A percentile compares a stretch with the other conserved stretches of the same genome.
Evolutionary conservation across 2,797 vertebrate genomes (phyloP).

Genomic region (Chaenodraco wilsoni): DNA sequence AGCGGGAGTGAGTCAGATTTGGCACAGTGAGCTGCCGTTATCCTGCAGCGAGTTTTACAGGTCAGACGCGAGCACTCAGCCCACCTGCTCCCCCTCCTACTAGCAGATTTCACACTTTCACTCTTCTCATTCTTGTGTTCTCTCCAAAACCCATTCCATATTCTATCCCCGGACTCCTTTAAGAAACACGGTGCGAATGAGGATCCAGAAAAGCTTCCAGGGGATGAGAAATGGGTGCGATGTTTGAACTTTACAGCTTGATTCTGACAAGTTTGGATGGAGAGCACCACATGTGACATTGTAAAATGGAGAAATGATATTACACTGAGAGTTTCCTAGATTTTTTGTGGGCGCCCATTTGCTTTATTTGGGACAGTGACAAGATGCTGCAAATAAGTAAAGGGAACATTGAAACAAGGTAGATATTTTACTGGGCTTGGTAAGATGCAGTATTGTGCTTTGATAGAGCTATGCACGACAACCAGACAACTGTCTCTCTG

Average conservation of each 20-base stretch:
- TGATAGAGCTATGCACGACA: not conserved
- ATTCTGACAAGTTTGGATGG: slow-evolving; percentile 37
- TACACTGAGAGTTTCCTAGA: slow-evolving; percentile 24
- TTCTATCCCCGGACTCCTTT: slow-evolving; percentile 53
- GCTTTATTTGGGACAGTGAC: slow-evolving; percentile 48
- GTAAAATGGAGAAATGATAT: slow-evolving; percentile 44
- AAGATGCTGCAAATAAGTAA: slow-evolving; percentile 3
- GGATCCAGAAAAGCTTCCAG: slow-evolving; percentile 40
- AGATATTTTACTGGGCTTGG: slow-evolving; percentile 13
- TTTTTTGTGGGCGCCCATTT: slow-evolving; percentile 11
- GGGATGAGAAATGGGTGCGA: slow-evolving; percentile 32
- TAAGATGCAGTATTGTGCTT: not conserved
- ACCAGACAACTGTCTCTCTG: not conserved
- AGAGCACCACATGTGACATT: slow-evolving; percentile 35
- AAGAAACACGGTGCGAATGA: slow-evolving; percentile 8
- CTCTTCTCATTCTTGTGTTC: slow-evolving; percentile 43
- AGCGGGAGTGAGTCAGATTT: slow-evolving; percentile 34
- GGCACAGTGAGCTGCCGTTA: slow-evolving; percentile 27
- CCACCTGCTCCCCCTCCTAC: slow-evolving; percentile 54
- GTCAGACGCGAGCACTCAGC: slow-evolving; percentile 31
- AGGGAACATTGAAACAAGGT: slow-evolving; percentile 15
- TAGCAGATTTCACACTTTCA: slow-evolving; percentile 52
- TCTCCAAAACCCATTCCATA: slow-evolving; percentile 45
- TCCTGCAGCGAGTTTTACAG: slow-evolving; percentile 49
- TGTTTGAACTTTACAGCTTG: slow-evolving; percentile 37